These are phyloP conservation scores for Cotesia chilonis DNA, from an alignment of 1,140 invertebrate species.

Conservation along the genomic window DNA sequence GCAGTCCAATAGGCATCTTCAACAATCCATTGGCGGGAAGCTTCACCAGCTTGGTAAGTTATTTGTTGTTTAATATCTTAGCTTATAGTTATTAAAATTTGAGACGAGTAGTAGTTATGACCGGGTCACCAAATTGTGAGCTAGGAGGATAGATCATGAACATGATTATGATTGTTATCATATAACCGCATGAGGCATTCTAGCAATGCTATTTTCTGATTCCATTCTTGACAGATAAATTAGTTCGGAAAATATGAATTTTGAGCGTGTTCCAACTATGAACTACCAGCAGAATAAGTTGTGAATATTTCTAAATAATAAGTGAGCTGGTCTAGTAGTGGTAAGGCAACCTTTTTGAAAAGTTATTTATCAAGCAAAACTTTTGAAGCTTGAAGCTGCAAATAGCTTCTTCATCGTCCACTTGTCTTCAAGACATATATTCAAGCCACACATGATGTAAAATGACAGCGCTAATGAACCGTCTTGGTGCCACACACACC, in stretches of 20 bases:
- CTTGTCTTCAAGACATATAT: constrained; percentile 29
- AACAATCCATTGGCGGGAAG: constrained; percentile 60
- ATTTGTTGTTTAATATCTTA: not conserved
- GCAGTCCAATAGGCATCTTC: constrained; percentile 42
- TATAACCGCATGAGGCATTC: no score
- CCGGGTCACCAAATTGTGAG: no score
- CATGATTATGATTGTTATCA: no score
- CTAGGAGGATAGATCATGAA: no score
- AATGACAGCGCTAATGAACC: constrained; percentile 39
- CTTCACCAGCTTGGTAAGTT: constrained; percentile 58
- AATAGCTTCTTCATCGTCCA: constrained; percentile 30
- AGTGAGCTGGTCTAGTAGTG: no score
- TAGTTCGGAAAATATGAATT: no score
- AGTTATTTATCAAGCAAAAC: not conserved
- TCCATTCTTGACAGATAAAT: no score
- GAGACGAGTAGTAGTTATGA: no score
- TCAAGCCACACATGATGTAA: constrained; percentile 30
- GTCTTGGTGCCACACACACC: not conserved
- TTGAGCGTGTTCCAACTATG: no score
- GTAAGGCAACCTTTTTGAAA: not conserved
- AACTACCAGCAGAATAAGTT: no score
- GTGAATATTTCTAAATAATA: no score
- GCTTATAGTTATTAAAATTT: not conserved
- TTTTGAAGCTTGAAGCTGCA: constrained; percentile 15
- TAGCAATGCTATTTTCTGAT: no score